Evolutionary conservation across 2,888 invertebrate species (phyloP), one percentile per base, ranked within the genome.

Genomic region (Oasisia sp.): DNA sequence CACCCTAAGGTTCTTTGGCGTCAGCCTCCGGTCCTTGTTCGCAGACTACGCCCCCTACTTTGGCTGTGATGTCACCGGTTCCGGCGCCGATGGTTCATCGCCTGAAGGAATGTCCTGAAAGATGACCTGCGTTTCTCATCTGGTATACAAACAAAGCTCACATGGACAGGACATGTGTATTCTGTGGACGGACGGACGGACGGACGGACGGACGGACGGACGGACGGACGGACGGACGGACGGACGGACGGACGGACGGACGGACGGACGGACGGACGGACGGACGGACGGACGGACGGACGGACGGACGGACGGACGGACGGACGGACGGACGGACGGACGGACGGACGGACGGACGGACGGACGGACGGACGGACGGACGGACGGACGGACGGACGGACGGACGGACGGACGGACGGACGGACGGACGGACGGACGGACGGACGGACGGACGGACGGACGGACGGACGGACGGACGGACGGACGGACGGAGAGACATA

Each of bases 321-420:
- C 38, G 38, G 38, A 38, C 38, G 38, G 38, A 38, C n/a, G 27
- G 89, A 32, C 27, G 89, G 89, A 89, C 32, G 89, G 89, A 89
- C n/a, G 89, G 89, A 32, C 27, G 89, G 89, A 89, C 32, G 89
- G 89, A 89, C n/a, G 89, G 89, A 32, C 27, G 89, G 89, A 89
- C 32, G 89, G 89, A 89, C n/a, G 89, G 89, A 32, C 27, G 89
- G 89, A 89, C 32, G 89, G 89, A 89, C n/a, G 89, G 89, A 32
- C 27, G 89, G 89, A 89, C 32, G 89, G 89, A 89, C n/a, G 89
- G 89, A 32, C 27, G 89, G 89, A 89, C 32, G 89, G 89, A 89
- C n/a, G 89, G 89, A 32, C 27, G 89, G 89, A 89, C 32, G 89
- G 89, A 89, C n/a, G 89, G 89, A 32, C 27, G 89, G 89, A 89